Evolutionary conservation across 2,797 vertebrate genomes (phyloP).

Genomic region (Paedocypris micromegethes): DNA sequence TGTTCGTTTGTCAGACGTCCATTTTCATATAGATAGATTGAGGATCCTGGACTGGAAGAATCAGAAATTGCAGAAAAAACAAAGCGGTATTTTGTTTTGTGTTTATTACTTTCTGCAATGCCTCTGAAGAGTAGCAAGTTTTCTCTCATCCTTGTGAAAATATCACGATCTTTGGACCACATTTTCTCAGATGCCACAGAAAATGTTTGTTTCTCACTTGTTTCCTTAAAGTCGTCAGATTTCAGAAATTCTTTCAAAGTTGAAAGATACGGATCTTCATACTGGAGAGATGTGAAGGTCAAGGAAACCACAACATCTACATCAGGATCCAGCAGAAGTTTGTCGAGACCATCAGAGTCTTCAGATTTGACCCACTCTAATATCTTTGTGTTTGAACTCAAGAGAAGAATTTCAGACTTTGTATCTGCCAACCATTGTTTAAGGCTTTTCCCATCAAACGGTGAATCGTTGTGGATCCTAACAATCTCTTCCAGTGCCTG

Average conservation of each 20-base stretch:
- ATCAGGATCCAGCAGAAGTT: background rate
- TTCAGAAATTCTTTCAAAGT: background rate
- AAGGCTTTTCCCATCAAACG: constrained; percentile 1
- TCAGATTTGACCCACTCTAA: background rate
- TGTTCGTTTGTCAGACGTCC: too few relatives aligned
- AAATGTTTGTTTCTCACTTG: too few relatives aligned
- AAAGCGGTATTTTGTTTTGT: too few relatives aligned
- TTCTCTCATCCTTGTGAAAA: too few relatives aligned
- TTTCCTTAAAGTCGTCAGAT: background rate
- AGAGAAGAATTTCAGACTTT: background rate
- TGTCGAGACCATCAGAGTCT: background rate
- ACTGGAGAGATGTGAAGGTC: constrained; percentile 40
- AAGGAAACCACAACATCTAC: constrained; percentile 26
- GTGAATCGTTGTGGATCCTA: background rate
- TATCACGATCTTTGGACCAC: too few relatives aligned
- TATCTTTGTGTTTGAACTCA: background rate
- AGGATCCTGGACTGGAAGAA: too few relatives aligned
- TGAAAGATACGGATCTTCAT: constrained; percentile 31
- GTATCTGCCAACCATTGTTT: background rate
- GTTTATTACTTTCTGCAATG: too few relatives aligned
- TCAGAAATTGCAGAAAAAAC: too few relatives aligned
- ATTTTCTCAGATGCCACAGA: too few relatives aligned
- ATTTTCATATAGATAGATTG: too few relatives aligned
- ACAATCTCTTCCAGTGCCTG: constrained; percentile 20
- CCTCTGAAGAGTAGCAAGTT: too few relatives aligned